Percentiles rank a stretch among this genome's conserved stretches.
Conservation (phyloP, 2,888 invertebrate genomes). For the Neocrepidodera transversa region DNA sequence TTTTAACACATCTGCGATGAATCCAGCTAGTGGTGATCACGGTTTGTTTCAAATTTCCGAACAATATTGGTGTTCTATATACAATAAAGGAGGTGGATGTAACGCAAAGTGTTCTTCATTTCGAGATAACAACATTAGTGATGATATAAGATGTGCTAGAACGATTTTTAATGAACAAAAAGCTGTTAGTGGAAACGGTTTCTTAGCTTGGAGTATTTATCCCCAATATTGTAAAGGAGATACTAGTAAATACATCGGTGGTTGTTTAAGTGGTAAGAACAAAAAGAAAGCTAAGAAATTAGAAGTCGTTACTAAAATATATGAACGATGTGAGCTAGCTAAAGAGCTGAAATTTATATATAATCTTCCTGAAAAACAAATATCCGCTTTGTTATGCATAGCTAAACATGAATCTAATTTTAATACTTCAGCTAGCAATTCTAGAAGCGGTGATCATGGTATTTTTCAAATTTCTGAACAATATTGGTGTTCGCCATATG, state of each 20-base stretch:
- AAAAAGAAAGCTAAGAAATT: constrained; percentile 8
- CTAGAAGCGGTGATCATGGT: constrained; percentile 73
- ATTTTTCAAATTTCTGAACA: constrained; percentile 75
- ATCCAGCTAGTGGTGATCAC: constrained; percentile 71
- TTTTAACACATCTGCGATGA: constrained; percentile 70
- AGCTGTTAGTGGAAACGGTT: constrained; percentile 73
- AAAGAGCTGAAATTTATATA: constrained; percentile 65
- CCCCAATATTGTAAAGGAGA: constrained; percentile 66
- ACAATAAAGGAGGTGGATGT: constrained; percentile 60
- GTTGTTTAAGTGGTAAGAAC: constrained; percentile 28
- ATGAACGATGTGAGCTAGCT: constrained; percentile 75
- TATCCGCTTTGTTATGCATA: constrained; percentile 66
- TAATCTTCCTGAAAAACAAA: constrained; percentile 62
- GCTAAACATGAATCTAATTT: constrained; percentile 74
- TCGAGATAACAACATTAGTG: constrained; percentile 72
- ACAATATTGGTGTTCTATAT: constrained; percentile 68
- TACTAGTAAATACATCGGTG: constrained; percentile 33
- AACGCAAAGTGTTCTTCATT: constrained; percentile 68
- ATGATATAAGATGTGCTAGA: constrained; percentile 73
- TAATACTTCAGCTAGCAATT: constrained; percentile 70
- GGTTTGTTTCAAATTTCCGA: constrained; percentile 77
- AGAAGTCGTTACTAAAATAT: constrained; percentile 60
- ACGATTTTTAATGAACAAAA: constrained; percentile 72
- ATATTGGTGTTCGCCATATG: constrained; percentile 64
- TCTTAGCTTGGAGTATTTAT: constrained; percentile 78